Conservation (phyloP, 2,113 vertebrate species). For the Microcebus jonahi region DNA sequence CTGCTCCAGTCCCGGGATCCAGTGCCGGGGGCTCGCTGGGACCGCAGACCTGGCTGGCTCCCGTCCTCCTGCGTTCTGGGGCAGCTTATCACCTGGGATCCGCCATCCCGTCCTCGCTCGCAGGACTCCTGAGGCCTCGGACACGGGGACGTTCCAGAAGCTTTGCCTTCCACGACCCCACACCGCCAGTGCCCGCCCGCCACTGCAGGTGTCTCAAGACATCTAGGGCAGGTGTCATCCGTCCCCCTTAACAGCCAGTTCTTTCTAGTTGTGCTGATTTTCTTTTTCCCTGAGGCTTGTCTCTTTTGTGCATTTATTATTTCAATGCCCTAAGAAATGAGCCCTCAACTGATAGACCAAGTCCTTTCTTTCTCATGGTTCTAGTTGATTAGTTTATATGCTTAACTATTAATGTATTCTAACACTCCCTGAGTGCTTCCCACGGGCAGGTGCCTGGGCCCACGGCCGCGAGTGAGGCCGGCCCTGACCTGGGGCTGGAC, state of each 20-base stretch:
- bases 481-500: neutral
- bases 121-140: too few relatives aligned
- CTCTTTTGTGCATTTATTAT: rapidly evolving
- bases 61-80: too few relatives aligned
- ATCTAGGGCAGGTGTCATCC: rapidly evolving
- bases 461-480: rapidly evolving
- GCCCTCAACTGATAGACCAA: too few relatives aligned
- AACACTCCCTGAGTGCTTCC: neutral
- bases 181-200: rapidly evolving
- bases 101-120: rapidly evolving
- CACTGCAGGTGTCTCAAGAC: rapidly evolving
- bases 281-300: neutral
- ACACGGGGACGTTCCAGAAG: neutral
- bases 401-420: neutral
- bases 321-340: neutral
- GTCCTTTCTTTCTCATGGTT: neutral
- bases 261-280: too few relatives aligned
- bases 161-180: rapidly evolving
- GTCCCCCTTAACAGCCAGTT: rapidly evolving
- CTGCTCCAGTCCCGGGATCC: too few relatives aligned
- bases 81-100: rapidly evolving
- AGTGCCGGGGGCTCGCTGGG: too few relatives aligned
- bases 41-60: neutral
- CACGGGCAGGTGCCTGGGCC: neutral
- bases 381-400: neutral